These are phyloP conservation scores for Podiceps cristatus DNA, from an alignment of 2,113 vertebrate species.

Conservation along the genomic window DNA sequence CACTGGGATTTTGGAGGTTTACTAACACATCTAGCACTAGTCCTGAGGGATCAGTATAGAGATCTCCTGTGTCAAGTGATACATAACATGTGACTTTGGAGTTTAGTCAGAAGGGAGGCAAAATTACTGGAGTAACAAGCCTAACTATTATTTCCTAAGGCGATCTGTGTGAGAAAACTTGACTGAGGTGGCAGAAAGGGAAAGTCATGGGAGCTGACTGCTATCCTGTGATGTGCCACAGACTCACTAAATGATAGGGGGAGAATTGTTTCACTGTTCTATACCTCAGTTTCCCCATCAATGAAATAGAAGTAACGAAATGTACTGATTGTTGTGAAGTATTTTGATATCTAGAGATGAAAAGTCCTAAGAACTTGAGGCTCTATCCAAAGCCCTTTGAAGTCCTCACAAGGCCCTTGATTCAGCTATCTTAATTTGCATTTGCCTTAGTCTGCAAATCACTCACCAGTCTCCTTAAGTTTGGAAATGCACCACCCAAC, in stretches of 20 bases:
- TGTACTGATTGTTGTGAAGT: slow-evolving; percentile 45
- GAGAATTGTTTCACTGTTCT: background rate
- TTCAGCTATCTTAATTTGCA: slow-evolving; percentile 46
- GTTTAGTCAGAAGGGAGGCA: background rate
- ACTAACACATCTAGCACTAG: background rate
- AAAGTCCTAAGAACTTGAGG: slow-evolving; percentile 54
- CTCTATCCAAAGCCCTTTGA: slow-evolving; percentile 46
- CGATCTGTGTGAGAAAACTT: background rate
- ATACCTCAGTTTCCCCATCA: slow-evolving; percentile 36
- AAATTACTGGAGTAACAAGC: slow-evolving; percentile 15
- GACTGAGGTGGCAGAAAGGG: background rate
- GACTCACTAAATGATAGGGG: background rate
- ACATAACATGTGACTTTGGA: background rate
- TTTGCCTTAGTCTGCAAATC: slow-evolving; percentile 51
- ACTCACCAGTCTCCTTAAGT: background rate
- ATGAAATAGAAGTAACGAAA: slow-evolving; percentile 18
- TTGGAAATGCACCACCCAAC: background rate
- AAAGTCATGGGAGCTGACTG: background rate
- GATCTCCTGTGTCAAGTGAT: background rate
- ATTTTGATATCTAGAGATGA: slow-evolving; percentile 63
- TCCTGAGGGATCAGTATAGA: background rate
- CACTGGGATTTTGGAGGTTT: background rate
- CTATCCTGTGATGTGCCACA: background rate
- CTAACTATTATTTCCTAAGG: background rate
- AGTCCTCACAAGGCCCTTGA: slow-evolving; percentile 49